These are phyloP conservation scores for Cebus imitator DNA, from an alignment of 2,113 vertebrate genomes.

Conservation along the genomic window DNA sequence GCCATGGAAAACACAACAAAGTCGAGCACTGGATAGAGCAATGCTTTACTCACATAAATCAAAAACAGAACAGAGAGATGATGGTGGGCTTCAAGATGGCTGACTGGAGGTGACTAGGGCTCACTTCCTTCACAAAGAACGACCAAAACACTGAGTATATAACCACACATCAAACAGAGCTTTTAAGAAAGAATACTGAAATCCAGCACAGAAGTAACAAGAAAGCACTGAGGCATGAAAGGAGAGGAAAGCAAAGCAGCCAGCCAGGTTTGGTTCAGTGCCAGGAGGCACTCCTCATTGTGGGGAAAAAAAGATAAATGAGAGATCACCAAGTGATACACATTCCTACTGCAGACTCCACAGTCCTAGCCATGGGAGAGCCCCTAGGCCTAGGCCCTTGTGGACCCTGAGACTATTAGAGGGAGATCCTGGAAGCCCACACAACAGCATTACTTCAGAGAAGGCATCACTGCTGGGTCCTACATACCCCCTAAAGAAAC, in stretches of 20 bases:
- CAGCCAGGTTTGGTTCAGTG: neutral
- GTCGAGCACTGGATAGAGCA: neutral
- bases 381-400: neutral
- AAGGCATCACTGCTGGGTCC: neutral
- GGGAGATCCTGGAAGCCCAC: neutral
- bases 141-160: neutral
- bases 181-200: neutral
- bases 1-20: neutral
- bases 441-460: neutral
- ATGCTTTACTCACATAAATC: neutral
- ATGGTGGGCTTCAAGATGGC: neutral
- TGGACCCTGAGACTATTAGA: neutral
- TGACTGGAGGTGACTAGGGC: neutral
- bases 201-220: neutral
- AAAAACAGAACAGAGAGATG: neutral
- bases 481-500: neutral
- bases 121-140: neutral
- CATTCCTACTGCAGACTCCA: neutral
- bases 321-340: neutral
- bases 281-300: neutral
- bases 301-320: neutral
- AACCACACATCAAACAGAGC: neutral
- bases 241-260: neutral
- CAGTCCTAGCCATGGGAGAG: neutral
- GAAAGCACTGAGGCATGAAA: neutral